A percentile compares a stretch with the other conserved stretches of the same genome.
These are phyloP conservation scores for Botrylloides violaceus DNA, from an alignment of 23 tunicate genomes.

Conservation along the genomic window DNA sequence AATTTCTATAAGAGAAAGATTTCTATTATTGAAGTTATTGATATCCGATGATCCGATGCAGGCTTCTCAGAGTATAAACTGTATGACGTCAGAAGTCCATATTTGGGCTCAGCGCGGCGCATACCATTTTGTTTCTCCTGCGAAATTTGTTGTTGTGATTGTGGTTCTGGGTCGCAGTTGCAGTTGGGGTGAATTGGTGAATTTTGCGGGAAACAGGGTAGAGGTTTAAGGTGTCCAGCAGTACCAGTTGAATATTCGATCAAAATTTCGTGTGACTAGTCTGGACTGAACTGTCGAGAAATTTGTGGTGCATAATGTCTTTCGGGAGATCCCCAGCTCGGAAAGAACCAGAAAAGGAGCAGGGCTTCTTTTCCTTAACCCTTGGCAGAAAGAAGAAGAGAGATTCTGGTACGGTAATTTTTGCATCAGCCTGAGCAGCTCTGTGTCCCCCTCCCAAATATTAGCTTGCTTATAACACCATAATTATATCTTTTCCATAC, in stretches of 20 bases:
- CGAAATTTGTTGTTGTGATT: too few relatives aligned
- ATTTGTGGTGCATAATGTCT: constrained; percentile 8
- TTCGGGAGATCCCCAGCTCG: constrained; percentile 15
- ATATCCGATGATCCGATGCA: neutral
- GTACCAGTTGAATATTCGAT: neutral
- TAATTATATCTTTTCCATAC: too few relatives aligned
- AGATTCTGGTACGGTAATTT: constrained; percentile 48
- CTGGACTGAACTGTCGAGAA: neutral
- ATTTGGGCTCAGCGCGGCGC: neutral
- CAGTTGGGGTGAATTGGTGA: neutral
- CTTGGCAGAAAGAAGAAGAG: constrained; percentile 71
- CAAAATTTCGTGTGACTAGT: neutral
- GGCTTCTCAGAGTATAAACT: neutral
- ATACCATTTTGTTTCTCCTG: neutral
- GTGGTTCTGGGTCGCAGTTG: too few relatives aligned
- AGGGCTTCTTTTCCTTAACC: constrained; percentile 85
- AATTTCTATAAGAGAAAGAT: too few relatives aligned
- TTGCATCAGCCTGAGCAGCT: too few relatives aligned
- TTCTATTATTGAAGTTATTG: too few relatives aligned
- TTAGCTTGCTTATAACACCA: too few relatives aligned
- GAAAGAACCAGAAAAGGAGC: constrained; percentile 30
- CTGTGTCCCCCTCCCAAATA: too few relatives aligned
- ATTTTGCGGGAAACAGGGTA: neutral
- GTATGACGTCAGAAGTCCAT: neutral
- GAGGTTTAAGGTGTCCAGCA: neutral